Base-by-base conservation (phyloP, 1,140 invertebrate genomes). In the Camponotus floridanus region DNA sequence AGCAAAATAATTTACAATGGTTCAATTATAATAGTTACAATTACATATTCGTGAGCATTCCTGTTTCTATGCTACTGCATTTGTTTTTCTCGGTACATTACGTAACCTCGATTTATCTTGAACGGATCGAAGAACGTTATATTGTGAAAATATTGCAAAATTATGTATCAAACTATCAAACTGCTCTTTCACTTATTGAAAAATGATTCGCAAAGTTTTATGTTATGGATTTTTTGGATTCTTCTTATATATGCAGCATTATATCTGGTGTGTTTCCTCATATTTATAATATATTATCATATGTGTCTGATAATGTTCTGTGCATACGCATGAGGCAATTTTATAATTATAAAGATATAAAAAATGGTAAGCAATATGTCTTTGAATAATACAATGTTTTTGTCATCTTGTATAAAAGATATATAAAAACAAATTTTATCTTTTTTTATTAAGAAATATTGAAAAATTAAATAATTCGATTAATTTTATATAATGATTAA, bases 201-300 rank as follows among this genome's bases (percentile, higher is more conserved):
- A 33, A 61, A 74, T 48, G 51, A 87, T 70, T 51, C 70, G n/a
- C 85, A 85, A 64, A 86, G 65, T 59, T 62, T 91, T 86, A 67
- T 94, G 61, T 48, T 90, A 15, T 92, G 90, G 87, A 91, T 94
- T 42, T 87, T 85, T n/a, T 71, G 78, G 18, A 85, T 93, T 68
- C 85, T 93, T 45, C 51, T 92, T 11, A 85, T 81, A 42, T 94
- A 93, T 36, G 90, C 92, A 6, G 70, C 89, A 0, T 62, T 92
- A 1, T 91, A 92, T 79, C 42, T 93, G n/a, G 90, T 94, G 86
- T 88, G 85, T 48, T 81, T 65, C 31, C 83, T 89, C 21, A 93
- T 94, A 86, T 91, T 88, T 55, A 93, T 94, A 71, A 94, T 94
- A 80, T 94, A 94, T 88, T 94, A 94, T 70, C 89, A 94, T 67